These are phyloP conservation scores for Eurystomus glaucurus DNA, from an alignment of 2,797 vertebrate genomes.

Conservation along the genomic window DNA sequence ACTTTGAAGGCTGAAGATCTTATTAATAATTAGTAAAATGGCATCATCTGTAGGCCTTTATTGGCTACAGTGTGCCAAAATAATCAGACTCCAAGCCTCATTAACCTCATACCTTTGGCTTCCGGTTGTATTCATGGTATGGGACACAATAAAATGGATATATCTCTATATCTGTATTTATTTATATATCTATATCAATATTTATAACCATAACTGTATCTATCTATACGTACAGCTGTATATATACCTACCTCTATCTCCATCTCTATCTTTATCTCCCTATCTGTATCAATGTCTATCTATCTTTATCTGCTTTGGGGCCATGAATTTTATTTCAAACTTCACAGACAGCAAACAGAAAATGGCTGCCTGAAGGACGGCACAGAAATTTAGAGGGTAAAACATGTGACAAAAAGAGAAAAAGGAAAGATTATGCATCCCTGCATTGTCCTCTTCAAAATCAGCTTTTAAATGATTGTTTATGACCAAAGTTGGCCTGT, in stretches of 20 bases:
- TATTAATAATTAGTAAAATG: not conserved
- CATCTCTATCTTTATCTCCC: not conserved
- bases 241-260: not conserved
- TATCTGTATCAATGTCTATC: not conserved
- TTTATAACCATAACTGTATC: not conserved
- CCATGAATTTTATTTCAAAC: not conserved
- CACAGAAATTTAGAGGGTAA: not conserved
- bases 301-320: not conserved
- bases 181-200: not conserved
- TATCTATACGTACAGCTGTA: not conserved
- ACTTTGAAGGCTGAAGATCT: not conserved
- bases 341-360: not conserved
- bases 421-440: not conserved
- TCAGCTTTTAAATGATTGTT: not conserved
- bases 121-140: not conserved
- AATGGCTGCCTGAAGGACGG: not conserved
- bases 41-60: not conserved
- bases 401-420: not conserved
- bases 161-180: not conserved
- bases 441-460: not conserved
- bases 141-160: not conserved
- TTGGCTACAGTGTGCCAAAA: not conserved
- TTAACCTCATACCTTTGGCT: not conserved
- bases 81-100: not conserved
- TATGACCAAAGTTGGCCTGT: not conserved